Conservation (phyloP, 1,140 invertebrate species). For the Rhyzopertha dominica region DNA sequence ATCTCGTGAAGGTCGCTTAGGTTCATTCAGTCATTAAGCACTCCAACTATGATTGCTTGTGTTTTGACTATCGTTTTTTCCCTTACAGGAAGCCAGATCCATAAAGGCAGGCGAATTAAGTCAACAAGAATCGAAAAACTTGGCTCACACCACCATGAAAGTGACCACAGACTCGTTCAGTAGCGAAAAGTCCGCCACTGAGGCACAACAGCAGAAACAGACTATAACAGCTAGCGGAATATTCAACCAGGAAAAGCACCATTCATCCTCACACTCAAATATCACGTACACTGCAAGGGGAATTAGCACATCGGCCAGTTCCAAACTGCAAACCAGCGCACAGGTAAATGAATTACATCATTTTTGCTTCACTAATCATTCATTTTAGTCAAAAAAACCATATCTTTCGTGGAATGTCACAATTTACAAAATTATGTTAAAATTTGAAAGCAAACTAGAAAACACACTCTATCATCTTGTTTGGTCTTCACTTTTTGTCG, state of each 20-base stretch:
- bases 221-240: conserved; percentile 73
- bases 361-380: too few species aligned
- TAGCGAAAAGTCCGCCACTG: conserved; percentile 77
- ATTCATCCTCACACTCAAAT: conserved; percentile 61
- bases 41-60: not conserved
- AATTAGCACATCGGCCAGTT: conserved; percentile 42
- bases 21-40: too few species aligned
- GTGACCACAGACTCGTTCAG: conserved; percentile 80
- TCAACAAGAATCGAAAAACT: conserved; percentile 76
- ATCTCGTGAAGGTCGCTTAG: too few species aligned
- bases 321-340: conserved; percentile 25
- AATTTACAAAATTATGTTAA: too few species aligned
- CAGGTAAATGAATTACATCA: conserved; percentile 24
- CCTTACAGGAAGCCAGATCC: conserved; percentile 68
- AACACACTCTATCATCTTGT: too few species aligned
- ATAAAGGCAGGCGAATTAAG: conserved; percentile 76
- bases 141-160: conserved; percentile 67
- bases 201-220: conserved; percentile 77
- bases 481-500: too few species aligned
- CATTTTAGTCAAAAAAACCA: too few species aligned
- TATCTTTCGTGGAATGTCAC: too few species aligned
- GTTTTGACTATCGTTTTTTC: conserved; percentile 18
- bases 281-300: conserved; percentile 71
- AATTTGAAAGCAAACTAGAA: too few species aligned
- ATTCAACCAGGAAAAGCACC: conserved; percentile 73